These are phyloP conservation scores for Bryconaethiops microstoma DNA, from an alignment of 2,797 vertebrate genomes.

Conservation along the genomic window DNA sequence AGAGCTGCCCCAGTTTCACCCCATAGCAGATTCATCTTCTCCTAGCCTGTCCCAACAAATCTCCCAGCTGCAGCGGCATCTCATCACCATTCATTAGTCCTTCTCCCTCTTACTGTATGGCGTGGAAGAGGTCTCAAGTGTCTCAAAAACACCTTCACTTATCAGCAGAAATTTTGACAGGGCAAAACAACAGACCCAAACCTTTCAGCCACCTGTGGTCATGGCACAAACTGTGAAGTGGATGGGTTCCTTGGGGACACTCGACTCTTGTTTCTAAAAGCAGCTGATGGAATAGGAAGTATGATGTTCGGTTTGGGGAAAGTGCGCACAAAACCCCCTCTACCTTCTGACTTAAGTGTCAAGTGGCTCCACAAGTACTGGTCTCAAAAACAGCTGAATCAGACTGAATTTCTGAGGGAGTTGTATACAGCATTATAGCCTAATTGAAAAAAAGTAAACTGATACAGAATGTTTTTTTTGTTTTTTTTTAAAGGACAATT, in stretches of 20 bases:
- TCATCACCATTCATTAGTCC: slow-evolving; percentile 70
- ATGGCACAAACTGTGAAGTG: slow-evolving; percentile 35
- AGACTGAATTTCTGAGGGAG: background rate
- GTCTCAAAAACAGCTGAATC: background rate
- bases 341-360: slow-evolving; percentile 23
- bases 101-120: slow-evolving; percentile 62
- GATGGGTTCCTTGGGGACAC: slow-evolving; percentile 30
- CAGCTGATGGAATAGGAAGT: slow-evolving; percentile 45
- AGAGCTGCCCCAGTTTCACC: slow-evolving; percentile 62
- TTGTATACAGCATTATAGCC: no score
- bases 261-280: slow-evolving; percentile 45
- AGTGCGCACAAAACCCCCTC: slow-evolving; percentile 29
- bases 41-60: slow-evolving; percentile 61
- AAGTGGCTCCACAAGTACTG: slow-evolving; percentile 24
- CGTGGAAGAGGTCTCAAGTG: slow-evolving; percentile 8
- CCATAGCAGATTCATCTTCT: slow-evolving; percentile 60
- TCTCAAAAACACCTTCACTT: slow-evolving; percentile 30
- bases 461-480: no score
- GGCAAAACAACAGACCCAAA: slow-evolving; percentile 23
- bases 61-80: slow-evolving; percentile 61
- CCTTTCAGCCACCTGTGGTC: slow-evolving; percentile 36
- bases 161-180: slow-evolving; percentile 23
- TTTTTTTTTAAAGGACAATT: no score
- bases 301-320: slow-evolving; percentile 42
- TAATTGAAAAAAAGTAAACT: no score